Evolutionary conservation across 1,140 invertebrate species (phyloP).

Genomic region (Rhopalosiphum maidis): DNA sequence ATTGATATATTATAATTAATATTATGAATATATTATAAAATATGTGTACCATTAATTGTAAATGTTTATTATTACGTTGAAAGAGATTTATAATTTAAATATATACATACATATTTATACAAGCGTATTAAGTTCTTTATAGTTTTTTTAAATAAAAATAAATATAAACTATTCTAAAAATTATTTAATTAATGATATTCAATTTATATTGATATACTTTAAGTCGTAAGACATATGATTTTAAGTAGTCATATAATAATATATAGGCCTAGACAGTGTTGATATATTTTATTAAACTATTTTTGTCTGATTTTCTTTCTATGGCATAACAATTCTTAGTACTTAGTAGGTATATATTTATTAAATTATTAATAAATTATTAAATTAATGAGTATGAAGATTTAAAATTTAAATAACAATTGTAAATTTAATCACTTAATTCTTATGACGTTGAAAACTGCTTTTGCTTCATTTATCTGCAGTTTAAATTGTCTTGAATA

Average conservation of each 20-base stretch:
- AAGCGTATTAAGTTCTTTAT: neutral
- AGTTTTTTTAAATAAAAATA: neutral
- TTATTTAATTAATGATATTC: neutral
- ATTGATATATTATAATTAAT: neutral
- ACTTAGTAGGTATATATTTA: neutral
- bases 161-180: neutral
- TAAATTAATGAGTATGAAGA: neutral
- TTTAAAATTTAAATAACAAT: neutral
- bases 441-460: neutral
- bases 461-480: conserved; percentile 24
- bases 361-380: neutral
- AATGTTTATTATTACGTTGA: neutral
- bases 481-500: neutral
- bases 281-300: neutral
- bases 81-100: neutral
- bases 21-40: neutral
- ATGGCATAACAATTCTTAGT: neutral
- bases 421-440: neutral
- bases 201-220: neutral
- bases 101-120: neutral
- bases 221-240: neutral
- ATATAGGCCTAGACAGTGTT: neutral
- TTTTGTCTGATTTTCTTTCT: neutral
- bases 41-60: neutral
- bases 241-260: neutral